Percentiles rank a stretch among this genome's conserved stretches.
These are phyloP conservation scores for Listronotus oregonensis DNA, from an alignment of 1,140 invertebrate species.

Conservation along the genomic window DNA sequence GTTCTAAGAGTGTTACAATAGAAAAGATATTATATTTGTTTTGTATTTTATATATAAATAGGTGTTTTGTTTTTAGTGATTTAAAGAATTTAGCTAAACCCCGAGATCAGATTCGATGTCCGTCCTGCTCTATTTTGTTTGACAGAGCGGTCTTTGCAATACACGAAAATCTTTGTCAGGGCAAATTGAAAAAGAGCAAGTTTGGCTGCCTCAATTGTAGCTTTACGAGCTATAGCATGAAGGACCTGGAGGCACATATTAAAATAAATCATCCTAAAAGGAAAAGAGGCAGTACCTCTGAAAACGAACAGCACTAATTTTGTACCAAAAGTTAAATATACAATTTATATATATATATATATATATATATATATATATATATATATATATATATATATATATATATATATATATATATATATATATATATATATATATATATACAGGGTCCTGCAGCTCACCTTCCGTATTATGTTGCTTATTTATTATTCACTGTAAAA, in stretches of 20 bases:
- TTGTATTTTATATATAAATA: too few species aligned
- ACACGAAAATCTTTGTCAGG: constrained; percentile 44
- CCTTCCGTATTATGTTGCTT: too few species aligned
- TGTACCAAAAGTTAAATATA: background rate
- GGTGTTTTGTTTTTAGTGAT: constrained; percentile 22
- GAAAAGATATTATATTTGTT: too few species aligned
- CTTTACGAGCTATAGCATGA: constrained; percentile 41
- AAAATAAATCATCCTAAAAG: constrained; percentile 28
- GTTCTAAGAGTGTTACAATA: too few species aligned
- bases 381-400: too few species aligned
- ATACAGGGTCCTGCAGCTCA: too few species aligned
- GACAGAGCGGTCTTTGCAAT: constrained; percentile 32
- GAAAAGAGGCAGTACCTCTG: constrained; percentile 5
- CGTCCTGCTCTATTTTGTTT: constrained; percentile 41
- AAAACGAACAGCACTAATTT: background rate
- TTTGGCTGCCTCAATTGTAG: constrained; percentile 48
- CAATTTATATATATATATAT: too few species aligned
- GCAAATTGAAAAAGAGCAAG: constrained; percentile 30
- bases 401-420: too few species aligned
- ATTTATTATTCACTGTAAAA: too few species aligned
- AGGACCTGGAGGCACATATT: constrained; percentile 45
- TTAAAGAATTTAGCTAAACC: constrained; percentile 41
- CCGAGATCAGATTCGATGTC: constrained; percentile 48
- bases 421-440: too few species aligned
- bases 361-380: too few species aligned